Conservation (phyloP, 2,113 vertebrate species). For the Athene cunicularia region DNA sequence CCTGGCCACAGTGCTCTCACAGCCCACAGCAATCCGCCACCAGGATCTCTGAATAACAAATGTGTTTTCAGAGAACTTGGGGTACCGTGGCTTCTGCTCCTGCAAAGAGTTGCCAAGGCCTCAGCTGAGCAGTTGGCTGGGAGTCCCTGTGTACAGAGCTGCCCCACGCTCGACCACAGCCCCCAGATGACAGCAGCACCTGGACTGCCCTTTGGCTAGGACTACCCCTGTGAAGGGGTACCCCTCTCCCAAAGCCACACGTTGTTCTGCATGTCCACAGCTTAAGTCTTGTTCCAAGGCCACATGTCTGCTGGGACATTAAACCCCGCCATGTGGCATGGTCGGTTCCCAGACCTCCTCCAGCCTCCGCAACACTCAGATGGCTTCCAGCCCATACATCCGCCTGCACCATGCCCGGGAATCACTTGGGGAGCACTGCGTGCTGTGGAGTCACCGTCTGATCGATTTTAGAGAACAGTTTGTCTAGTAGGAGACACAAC, state of each 20-base stretch:
- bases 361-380: background rate
- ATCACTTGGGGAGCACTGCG: background rate
- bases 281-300: background rate
- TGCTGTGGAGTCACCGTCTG: background rate
- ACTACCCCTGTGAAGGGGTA: background rate
- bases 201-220: background rate
- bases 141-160: background rate
- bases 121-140: background rate
- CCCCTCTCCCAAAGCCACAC: background rate
- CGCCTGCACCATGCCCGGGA: background rate
- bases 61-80: background rate
- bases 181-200: background rate
- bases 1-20: background rate
- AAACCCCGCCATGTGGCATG: accelerated
- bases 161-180: background rate
- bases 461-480: background rate
- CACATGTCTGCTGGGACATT: background rate
- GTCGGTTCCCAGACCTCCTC: background rate
- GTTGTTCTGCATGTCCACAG: background rate
- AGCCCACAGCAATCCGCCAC: accelerated
- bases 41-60: background rate
- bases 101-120: background rate
- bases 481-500: background rate
- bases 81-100: background rate
- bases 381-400: accelerated